Evolutionary conservation across 2,888 invertebrate genomes (phyloP).

Genomic region (Orchestes rusci): DNA sequence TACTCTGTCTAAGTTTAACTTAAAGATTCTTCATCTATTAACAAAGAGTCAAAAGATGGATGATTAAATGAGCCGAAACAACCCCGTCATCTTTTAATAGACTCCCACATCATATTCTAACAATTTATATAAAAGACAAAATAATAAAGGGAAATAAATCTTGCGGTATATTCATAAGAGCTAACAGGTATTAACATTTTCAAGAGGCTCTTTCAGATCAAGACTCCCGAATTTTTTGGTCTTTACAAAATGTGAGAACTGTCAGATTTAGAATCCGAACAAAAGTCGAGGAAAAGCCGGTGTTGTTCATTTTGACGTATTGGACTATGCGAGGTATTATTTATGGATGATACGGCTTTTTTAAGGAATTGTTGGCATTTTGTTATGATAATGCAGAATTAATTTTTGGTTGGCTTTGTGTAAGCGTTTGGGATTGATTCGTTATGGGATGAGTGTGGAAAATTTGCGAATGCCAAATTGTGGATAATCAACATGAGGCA

Average conservation of each 20-base stretch:
- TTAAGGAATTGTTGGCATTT: constrained; percentile 7
- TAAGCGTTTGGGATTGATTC: not conserved
- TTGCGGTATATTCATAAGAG: constrained; percentile 1
- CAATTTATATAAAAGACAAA: constrained; percentile 10
- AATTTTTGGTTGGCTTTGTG: not conserved
- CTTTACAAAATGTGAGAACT: constrained; percentile 15
- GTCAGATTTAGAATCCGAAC: constrained; percentile 13
- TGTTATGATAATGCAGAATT: constrained; percentile 6
- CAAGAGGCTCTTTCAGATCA: constrained; percentile 10
- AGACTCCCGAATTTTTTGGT: constrained; percentile 12
- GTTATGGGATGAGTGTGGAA: not conserved
- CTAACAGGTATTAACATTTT: constrained; percentile 16
- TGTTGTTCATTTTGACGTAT: constrained; percentile 11
- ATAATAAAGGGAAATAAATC: constrained; percentile 16
- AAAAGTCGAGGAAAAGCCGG: constrained; percentile 8
- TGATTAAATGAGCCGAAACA: no score
- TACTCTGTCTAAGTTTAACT: no score
- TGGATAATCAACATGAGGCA: no score
- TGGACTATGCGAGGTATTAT: constrained; percentile 8
- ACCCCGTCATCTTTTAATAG: no score
- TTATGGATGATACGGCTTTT: constrained; percentile 11
- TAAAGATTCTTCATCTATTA: no score
- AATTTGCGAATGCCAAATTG: not conserved
- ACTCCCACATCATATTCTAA: constrained; percentile 15
- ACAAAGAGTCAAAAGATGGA: no score